Base-by-base conservation (phyloP, 2,888 invertebrate genomes). In the Scaptomyza polygonia region DNA sequence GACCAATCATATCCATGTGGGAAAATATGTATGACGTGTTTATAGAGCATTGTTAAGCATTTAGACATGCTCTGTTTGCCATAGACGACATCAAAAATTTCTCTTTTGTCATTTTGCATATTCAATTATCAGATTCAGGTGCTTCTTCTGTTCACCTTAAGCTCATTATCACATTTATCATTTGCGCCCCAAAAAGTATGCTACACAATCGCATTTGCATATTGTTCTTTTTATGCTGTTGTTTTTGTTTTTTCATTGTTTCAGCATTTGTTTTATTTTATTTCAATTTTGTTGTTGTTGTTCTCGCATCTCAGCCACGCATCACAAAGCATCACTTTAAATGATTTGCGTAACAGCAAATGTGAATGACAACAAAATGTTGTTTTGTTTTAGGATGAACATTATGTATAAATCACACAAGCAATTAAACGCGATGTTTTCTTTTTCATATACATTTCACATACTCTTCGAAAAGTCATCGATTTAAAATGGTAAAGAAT, bases 221-320 rank as follows among this genome's bases (percentile, higher is more conserved):
- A 84, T 80, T 80, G 66, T 66, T 59, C 61, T 71, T 77, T 62
- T 49, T 54, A 34, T 42, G 59, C 43, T 47, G 42, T 27, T 66
- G 27, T 42, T 44, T 27, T 9, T 6, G 21, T 30, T 40, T 21
- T 16, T 47, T 7, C 21, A 21, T 29, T 54, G 53, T 27, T 16
- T n/a, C 9, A 43, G 56, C 58, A 54, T 77, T 69, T 61, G 48
- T 52, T 66, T 83, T 70, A 77, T 84, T 70, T 78, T 61, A 65
- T 67, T 78, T 78, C 84, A 80, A 82, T 80, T 78, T 70, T 69
- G 78, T 67, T 79, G 78, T 67, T 79, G 73, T 67, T 67, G 47
- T 72, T 71, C 58, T 51, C 72, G 62, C 69, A 81, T 81, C 79
- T 57, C 53, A 57, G 48, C 39, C 68, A 67, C 48, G 66, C 47